Evolutionary conservation across 2,113 vertebrate genomes (phyloP), one percentile per base, ranked within the genome.

Genomic region (Corythaixoides concolor): DNA sequence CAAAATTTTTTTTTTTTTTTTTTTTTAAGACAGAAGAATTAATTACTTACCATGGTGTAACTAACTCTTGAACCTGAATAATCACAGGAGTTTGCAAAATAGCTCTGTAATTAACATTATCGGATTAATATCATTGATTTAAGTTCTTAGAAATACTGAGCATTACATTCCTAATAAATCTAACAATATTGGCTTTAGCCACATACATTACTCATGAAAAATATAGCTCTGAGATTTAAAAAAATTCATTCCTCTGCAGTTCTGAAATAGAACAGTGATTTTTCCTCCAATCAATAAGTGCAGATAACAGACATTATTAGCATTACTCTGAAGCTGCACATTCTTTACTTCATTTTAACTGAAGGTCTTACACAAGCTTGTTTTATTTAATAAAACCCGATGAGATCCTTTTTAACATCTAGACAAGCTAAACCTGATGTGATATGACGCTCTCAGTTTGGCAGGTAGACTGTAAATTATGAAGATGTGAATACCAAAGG

Each of bases 211-310:
- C 24, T 85, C 47, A 75, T 52, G 73, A 88, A 92, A 95, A 94
- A 82, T 69, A 93, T 6, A 60, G 45, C 37, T 84, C 60, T 85
- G 67, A 84, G 45, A 73, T 82, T 53, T 49, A 81, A 76, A 33
- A 92, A 94, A 89, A 94, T 76, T 86, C 4, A 93, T 95, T 88
- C 30, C 45, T 89, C 62, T 94, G 49, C 82, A 92, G 39, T 75
- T 94, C 50, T 94, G 43, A 84, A 87, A 68, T 35, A 84, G 47
- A 93, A 50, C 30, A 63, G 58, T 59, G 32, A 18, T 69, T 83
- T 92, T 77, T 35, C 19, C 32, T 85, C 20, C 24, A 80, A 55
- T 93, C 94, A 92, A 82, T 95, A 91, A 72, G 64, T 75, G 80
- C 32, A 96, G 67, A 66, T 76, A 92, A 32, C 32, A 94, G n/a